Base-by-base conservation (phyloP, 2,113 vertebrate species). In the Prionailurus bengalensis region DNA sequence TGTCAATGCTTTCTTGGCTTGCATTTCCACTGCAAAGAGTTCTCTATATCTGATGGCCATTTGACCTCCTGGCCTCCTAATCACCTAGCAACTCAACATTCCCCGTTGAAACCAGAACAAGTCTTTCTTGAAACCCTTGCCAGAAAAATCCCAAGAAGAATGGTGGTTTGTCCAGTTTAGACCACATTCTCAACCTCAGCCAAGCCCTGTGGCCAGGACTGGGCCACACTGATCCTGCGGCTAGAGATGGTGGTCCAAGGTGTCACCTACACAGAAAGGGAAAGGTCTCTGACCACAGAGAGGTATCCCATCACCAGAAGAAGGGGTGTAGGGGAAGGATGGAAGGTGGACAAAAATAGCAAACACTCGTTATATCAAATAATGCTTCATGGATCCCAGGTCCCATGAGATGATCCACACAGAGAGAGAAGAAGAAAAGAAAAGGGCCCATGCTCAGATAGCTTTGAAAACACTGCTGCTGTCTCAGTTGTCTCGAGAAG, bases 271-370 rank as follows among this genome's bases (percentile, higher is more conserved):
- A 39, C 1, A 9, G 61, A 39, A 45, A 39, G 71, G 29, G 19
- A 45, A 80, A 80, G 7, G 15, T n/a, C 36, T 74, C 65, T 73
- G 70, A 84, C 4, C 61, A 2, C 31, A 42, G 16, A 93, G 42
- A 79, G 13, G 27, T 13, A 63, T 39, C 39, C n/a, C 21, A 23
- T 88, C 48, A 68, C 39, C 83, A 16, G 51, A 76, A 91, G n/a
- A 21, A 92, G 4, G 4, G 1, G 0, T 1, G 3, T 29, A 1
- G 25, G 29, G 19, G 10, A 48, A 65, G 65, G 48, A 39, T 7
- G 33, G 74, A 70, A 83, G 39, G 23, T 58, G 25, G 31, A 53
- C 39, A 42, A 65, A 66, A 55, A 53, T 1, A 23, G n/a, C 66
- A 66, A 33, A 19, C 4, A 55, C 42, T n/a, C 13, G 51, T 88